phyloP scores from a whole-genome alignment of 53 echinoderm and acorn worm species.

The Henricia sp. region DNA sequence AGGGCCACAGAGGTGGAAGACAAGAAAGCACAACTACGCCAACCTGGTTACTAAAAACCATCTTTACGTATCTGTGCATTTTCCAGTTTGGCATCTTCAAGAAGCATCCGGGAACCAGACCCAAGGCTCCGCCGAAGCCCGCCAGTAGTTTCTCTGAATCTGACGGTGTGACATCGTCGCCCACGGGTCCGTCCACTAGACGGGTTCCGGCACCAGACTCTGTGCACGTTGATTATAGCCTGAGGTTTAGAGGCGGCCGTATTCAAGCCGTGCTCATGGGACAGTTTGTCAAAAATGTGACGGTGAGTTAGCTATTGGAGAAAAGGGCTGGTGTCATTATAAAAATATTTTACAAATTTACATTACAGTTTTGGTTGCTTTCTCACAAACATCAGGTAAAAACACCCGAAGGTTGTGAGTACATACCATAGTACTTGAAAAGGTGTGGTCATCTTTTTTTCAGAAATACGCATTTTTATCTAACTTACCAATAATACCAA shows the following conservation, averaged over 20 bases:
- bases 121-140: constrained; percentile 63
- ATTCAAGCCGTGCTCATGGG: constrained; percentile 87
- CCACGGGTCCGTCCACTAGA: constrained; percentile 58
- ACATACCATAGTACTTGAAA: no score
- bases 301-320: constrained; percentile 67
- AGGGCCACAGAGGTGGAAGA: no score
- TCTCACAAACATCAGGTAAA: no score
- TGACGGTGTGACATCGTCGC: constrained; percentile 53
- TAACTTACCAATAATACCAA: no score
- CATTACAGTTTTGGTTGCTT: no score
- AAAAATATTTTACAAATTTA: not conserved
- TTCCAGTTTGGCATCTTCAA: constrained; percentile 87
- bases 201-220: constrained; percentile 51
- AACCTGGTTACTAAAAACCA: not conserved
- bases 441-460: no score
- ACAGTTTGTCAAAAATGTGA: constrained; percentile 83
- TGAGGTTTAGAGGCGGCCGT: constrained; percentile 84
- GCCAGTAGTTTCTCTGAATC: constrained; percentile 60
- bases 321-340: no score
- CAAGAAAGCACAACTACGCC: no score
- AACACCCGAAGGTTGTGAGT: no score
- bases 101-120: constrained; percentile 63
- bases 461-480: no score
- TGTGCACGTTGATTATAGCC: constrained; percentile 83
- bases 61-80: not conserved